Evolutionary conservation across 2,797 vertebrate species (phyloP), one percentile per base, ranked within the genome.

Genomic region (Sylvilagus floridanus): DNA sequence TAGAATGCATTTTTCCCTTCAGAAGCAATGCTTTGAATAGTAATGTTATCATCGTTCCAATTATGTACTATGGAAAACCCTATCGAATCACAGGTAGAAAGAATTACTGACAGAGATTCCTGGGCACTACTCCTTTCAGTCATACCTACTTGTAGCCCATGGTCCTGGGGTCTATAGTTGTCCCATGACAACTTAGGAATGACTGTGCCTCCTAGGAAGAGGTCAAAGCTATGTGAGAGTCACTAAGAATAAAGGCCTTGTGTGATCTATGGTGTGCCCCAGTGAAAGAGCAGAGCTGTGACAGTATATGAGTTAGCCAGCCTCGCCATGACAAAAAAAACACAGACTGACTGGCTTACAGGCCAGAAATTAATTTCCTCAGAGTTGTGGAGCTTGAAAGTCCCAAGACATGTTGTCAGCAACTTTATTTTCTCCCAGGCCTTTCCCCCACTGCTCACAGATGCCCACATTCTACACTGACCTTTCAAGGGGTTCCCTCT

Each of bases 231-330:
- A 81, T 13, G 54, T 71, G 9, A 88, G 37, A 57, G 24, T 7
- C 28, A 24, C 2, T 57, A 12, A 94, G 65, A 65, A 65, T 3
- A 5, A 32, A n/a, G 22, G 1, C 57, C 21, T 19, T 24, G 1
- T 2, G 28, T 6, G 28, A 32, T 10, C 7, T 13, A 21, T 42
- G 19, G 2, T 22, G 26, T 88, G n/a, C 13, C 28, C 3, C 35
- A 57, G n/a, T 16, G 22, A 62, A 57, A 75, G 2, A 57, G 19
- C 4, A 63, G 42, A n/a, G 14, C 7, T 32, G 4, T 24, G 9
- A 3, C 12, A 12, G n/a, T 16, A 1, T 9, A 11, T 37, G 14
- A 22, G 1, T 52, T 13, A 22, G 3, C 4, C 16, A 24, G 3
- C 2, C 2, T 7, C 35, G 6, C 30, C 8, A 10, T 57, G 21